Percentiles rank a stretch among this genome's conserved stretches.
Conservation (phyloP, 2,113 vertebrate species). For the Urocolius indicus region DNA sequence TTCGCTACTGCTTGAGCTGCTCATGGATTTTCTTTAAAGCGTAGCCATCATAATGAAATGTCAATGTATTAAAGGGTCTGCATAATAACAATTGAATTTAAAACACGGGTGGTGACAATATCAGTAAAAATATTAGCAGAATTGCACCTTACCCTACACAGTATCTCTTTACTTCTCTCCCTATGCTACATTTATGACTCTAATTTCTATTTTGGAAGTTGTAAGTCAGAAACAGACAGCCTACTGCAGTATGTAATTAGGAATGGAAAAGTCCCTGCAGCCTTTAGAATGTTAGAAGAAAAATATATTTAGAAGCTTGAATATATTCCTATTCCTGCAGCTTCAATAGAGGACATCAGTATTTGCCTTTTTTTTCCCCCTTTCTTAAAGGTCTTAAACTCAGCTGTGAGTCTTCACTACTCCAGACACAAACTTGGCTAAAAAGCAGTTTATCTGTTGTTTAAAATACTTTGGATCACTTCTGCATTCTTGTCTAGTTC, state of each 20-base stretch:
- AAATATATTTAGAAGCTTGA: constrained; percentile 48
- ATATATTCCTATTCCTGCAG: constrained; percentile 13
- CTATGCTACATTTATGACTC: neutral
- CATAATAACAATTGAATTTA: neutral
- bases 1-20: neutral
- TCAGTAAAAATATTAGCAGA: neutral
- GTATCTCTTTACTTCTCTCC: neutral
- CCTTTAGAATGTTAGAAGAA: constrained; percentile 11
- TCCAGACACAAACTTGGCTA: neutral
- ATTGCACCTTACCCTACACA: neutral
- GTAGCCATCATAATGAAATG: neutral
- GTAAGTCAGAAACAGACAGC: constrained; percentile 36
- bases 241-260: constrained; percentile 38
- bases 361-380: neutral
- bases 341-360: constrained; percentile 8
- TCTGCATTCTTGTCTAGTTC: neutral
- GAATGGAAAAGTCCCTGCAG: constrained; percentile 48
- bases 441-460: constrained; percentile 2
- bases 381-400: neutral
- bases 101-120: neutral
- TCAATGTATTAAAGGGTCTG: neutral
- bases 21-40: neutral
- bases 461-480: constrained; percentile 17
- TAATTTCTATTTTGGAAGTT: constrained; percentile 9
- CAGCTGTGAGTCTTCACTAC: neutral